Evolutionary conservation across 2,113 vertebrate genomes (phyloP).

Genomic region (Rhinolophus ferrumequinum): DNA sequence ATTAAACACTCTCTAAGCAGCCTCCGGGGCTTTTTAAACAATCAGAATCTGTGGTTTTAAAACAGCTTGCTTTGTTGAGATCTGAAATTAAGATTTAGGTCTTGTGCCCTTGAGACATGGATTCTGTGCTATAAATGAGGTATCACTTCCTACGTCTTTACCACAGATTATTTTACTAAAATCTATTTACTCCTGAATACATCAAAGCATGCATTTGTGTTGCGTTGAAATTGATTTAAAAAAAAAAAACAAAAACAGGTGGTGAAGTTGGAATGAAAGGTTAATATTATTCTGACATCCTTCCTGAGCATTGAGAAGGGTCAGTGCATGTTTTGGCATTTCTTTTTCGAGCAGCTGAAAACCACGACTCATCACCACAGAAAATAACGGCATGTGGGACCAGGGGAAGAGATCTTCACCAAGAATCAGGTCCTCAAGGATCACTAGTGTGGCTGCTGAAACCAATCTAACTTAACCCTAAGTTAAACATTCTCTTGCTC

Average conservation of each 20-base stretch:
- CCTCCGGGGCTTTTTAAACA: background rate
- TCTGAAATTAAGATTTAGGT: conserved; percentile 32
- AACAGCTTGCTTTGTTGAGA: background rate
- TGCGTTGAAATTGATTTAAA: conserved; percentile 39
- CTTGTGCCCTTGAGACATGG: background rate
- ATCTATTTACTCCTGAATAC: conserved; percentile 30
- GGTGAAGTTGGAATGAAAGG: conserved; percentile 30
- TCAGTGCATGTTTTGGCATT: background rate
- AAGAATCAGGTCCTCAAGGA: conserved; percentile 29
- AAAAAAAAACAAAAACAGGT: background rate
- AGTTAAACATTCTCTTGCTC: conserved; percentile 64
- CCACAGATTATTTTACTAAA: background rate
- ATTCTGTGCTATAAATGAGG: background rate
- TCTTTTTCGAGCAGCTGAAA: background rate
- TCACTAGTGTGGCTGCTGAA: conserved; percentile 56
- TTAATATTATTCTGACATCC: conserved; percentile 56
- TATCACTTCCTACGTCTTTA: background rate
- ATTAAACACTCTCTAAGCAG: background rate
- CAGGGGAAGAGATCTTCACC: background rate
- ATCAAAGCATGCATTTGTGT: background rate
- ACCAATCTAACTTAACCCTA: conserved; percentile 65
- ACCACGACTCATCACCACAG: background rate
- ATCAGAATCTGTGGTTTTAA: conserved; percentile 23
- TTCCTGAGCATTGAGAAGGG: conserved; percentile 38
- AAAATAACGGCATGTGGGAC: background rate